Evolutionary conservation across 2,113 vertebrate genomes (phyloP).

Genomic region (Campylomormyrus tamandua): DNA sequence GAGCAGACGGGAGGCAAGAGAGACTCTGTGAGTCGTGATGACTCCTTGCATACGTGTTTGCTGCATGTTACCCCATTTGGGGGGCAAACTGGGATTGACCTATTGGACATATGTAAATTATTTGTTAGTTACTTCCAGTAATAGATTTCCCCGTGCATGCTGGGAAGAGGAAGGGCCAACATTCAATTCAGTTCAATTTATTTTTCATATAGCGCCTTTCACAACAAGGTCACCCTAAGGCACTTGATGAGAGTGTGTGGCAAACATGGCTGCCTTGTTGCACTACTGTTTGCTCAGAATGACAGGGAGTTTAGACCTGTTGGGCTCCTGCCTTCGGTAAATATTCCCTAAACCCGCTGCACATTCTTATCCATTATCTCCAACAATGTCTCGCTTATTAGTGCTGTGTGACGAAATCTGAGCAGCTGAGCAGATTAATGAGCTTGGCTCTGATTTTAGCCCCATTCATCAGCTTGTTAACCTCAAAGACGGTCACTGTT

Average conservation of each 20-base stretch:
- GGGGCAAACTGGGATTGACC: neutral
- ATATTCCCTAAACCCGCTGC: neutral
- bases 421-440: neutral
- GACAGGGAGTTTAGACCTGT: neutral
- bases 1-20: neutral
- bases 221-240: neutral
- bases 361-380: neutral
- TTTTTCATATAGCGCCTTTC: neutral
- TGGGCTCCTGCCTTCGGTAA: neutral
- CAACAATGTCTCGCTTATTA: neutral
- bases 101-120: neutral
- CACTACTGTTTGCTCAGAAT: conserved; percentile 7
- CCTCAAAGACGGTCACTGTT: neutral
- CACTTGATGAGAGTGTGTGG: neutral
- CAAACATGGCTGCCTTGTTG: neutral
- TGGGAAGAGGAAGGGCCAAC: neutral
- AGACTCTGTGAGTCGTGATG: too few relatives aligned
- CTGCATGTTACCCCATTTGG: neutral
- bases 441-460: neutral
- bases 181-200: neutral
- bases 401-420: neutral
- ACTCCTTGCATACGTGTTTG: neutral
- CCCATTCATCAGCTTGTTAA: neutral
- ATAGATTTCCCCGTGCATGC: neutral
- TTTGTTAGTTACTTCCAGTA: neutral